These are phyloP conservation scores for Sepioteuthis lessoniana DNA, from an alignment of 2,888 invertebrate species.

Conservation along the genomic window DNA sequence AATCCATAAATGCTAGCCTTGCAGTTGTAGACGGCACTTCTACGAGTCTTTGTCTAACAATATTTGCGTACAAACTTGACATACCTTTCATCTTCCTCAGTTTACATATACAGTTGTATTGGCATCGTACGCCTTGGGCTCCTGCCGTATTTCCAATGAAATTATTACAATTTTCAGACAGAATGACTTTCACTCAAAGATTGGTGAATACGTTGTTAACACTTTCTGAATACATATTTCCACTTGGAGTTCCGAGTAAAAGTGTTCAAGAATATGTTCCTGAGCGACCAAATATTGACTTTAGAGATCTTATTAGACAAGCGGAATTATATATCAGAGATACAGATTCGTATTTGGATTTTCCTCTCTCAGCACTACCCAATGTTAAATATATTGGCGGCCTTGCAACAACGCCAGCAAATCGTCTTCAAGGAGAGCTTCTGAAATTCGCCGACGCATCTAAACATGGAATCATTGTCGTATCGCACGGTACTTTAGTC, in stretches of 20 bases:
- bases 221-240: background rate
- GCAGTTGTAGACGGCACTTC: background rate
- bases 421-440: slow-evolving; percentile 50
- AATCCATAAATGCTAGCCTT: background rate
- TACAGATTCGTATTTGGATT: slow-evolving; percentile 52
- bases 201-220: background rate
- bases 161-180: background rate
- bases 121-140: background rate
- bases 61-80: background rate
- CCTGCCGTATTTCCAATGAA: background rate
- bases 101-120: too few relatives aligned
- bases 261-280: slow-evolving; percentile 50
- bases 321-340: slow-evolving; percentile 53
- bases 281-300: slow-evolving; percentile 42
- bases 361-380: slow-evolving; percentile 50
- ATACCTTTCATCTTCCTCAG: background rate
- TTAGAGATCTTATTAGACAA: slow-evolving; percentile 49
- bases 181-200: background rate
- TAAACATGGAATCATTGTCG: slow-evolving; percentile 53
- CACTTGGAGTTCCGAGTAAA: background rate
- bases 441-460: slow-evolving; percentile 50
- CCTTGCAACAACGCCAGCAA: slow-evolving; percentile 51
- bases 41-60: background rate
- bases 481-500: slow-evolving; percentile 54
- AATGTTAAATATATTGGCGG: slow-evolving; percentile 53